phyloP scores from a whole-genome alignment of 1,140 invertebrate species.

The Grapholita molesta region DNA sequence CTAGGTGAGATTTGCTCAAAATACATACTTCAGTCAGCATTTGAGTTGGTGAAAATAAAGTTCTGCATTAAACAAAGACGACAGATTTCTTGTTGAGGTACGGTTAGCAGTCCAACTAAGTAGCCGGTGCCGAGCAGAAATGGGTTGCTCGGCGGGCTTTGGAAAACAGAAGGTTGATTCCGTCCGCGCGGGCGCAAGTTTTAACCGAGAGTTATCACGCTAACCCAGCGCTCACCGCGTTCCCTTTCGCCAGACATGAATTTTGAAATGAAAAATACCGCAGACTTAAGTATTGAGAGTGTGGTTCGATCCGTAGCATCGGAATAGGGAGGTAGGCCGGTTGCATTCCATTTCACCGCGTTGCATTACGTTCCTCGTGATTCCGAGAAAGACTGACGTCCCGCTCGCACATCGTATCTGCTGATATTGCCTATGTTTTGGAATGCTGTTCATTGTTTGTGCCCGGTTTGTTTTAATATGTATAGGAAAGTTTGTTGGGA shows the following conservation, averaged over 20 bases:
- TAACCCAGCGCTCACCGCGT: not conserved
- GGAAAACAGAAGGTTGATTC: not conserved
- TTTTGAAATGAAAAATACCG: not conserved
- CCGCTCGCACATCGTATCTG: conserved; percentile 61
- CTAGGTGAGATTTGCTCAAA: not conserved
- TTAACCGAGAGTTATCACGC: not conserved
- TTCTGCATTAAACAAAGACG: not conserved
- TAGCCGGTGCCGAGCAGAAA: not conserved
- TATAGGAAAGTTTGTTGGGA: conserved; percentile 52
- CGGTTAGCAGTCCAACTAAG: not conserved
- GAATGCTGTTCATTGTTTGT: conserved; percentile 72
- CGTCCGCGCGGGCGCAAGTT: not conserved
- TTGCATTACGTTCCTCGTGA: conserved; percentile 63
- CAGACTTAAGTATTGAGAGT: not conserved
- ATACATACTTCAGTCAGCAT: not conserved
- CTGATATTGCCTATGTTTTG: conserved; percentile 68
- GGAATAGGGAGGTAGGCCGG: conserved; percentile 36
- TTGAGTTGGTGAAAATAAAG: not conserved
- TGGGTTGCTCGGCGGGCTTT: conserved; percentile 2
- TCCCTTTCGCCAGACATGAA: not conserved
- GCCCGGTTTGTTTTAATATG: conserved; percentile 64
- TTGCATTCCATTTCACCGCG: conserved; percentile 67
- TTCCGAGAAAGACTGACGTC: conserved; percentile 69
- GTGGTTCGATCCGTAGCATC: not conserved
- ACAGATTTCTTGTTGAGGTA: not conserved